Evolutionary conservation across 2,113 vertebrate genomes (phyloP).

Genomic region (Sinocyclocheilus rhinocerous): DNA sequence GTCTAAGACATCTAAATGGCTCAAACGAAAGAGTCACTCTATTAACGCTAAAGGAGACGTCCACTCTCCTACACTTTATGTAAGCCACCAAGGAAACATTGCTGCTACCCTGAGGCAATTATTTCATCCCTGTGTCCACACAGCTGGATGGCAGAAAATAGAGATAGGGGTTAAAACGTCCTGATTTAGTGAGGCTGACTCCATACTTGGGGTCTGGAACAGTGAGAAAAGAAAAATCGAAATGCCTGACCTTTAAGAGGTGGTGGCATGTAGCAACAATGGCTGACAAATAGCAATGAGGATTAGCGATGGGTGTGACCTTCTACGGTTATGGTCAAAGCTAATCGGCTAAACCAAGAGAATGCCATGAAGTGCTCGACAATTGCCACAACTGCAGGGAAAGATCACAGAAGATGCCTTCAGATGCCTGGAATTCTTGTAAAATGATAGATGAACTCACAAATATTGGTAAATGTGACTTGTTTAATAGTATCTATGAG

Average conservation of each 20-base stretch:
- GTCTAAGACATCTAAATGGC: conserved; percentile 54
- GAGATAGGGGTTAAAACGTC: conserved; percentile 38
- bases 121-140: conserved; percentile 21
- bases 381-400: not conserved
- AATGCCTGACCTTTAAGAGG: conserved; percentile 25
- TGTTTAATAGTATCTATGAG: not conserved
- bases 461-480: not conserved
- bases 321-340: conserved; percentile 28
- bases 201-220: conserved; percentile 17
- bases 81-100: conserved; percentile 57
- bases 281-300: conserved; percentile 41
- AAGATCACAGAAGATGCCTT: not conserved
- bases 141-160: conserved; percentile 8
- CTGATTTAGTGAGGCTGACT: conserved; percentile 18
- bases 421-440: not conserved
- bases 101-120: conserved; percentile 61
- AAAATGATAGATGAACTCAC: not conserved
- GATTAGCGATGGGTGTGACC: conserved; percentile 31
- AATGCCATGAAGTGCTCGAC: conserved; percentile 12
- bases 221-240: conserved; percentile 25
- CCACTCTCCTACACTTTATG: conserved; percentile 56
- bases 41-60: conserved; percentile 70
- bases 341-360: no score
- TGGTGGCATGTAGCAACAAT: conserved; percentile 32
- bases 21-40: conserved; percentile 63